phyloP scores from a whole-genome alignment of 2,113 vertebrate species.

The rat (Rattus norvegicus) region DNA sequence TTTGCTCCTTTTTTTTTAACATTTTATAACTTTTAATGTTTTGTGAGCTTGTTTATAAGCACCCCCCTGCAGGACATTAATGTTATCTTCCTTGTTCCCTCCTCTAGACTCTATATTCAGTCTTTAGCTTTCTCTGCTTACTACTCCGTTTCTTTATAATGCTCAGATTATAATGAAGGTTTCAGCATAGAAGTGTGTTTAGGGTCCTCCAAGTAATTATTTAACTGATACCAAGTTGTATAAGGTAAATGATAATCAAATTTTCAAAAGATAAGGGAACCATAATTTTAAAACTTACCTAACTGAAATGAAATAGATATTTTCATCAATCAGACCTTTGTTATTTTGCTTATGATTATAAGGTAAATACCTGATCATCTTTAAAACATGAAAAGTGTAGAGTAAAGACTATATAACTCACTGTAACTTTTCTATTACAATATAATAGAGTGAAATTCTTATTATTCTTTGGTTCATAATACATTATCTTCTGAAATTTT shows the following conservation, averaged over 20 bases:
- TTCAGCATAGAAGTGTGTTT: background rate
- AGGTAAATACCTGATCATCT: background rate
- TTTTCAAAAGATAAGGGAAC: background rate
- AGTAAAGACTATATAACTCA: constrained; percentile 14
- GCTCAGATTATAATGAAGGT: background rate
- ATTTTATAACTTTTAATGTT: background rate
- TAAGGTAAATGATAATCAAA: background rate
- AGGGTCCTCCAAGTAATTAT: background rate
- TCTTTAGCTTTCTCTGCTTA: background rate
- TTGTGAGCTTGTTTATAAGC: background rate
- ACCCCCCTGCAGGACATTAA: too few relatives aligned
- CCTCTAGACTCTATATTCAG: background rate
- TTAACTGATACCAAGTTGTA: background rate
- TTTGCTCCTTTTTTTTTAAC: background rate
- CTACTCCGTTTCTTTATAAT: background rate
- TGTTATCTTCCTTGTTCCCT: background rate
- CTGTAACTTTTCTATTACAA: background rate
- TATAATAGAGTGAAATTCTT: background rate
- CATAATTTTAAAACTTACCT: background rate
- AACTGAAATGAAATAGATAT: background rate
- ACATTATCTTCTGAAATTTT: background rate
- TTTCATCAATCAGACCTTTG: background rate
- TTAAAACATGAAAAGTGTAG: background rate
- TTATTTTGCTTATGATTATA: background rate
- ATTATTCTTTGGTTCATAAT: background rate